Evolutionary conservation across 2,888 invertebrate genomes (phyloP).

Genomic region (Acrobasis repandana): DNA sequence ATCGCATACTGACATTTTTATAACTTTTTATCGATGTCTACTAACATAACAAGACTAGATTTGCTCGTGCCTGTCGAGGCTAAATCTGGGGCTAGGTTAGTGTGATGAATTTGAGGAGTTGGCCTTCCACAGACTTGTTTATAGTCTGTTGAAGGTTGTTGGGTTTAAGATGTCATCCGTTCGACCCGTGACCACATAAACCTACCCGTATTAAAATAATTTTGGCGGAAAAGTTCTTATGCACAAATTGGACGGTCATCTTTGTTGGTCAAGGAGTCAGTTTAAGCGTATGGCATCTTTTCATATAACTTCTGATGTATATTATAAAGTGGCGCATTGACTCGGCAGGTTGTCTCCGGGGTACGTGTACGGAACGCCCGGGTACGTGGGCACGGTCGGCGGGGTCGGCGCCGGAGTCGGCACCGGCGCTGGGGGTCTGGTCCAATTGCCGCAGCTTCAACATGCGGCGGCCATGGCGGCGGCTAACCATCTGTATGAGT

Average conservation of each 20-base stretch:
- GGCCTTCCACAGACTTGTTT: constrained; percentile 48
- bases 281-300: constrained; percentile 12
- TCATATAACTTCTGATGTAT: not conserved
- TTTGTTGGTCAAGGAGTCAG: too few relatives aligned
- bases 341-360: constrained; percentile 81
- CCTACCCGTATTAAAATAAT: not conserved
- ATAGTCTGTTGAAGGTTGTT: constrained; percentile 45
- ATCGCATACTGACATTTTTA: constrained; percentile 56
- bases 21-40: constrained; percentile 78
- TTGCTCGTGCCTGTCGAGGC: constrained; percentile 69
- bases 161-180: constrained; percentile 42
- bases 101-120: constrained; percentile 66
- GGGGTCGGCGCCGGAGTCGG: constrained; percentile 74
- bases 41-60: constrained; percentile 75
- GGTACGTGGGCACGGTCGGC: constrained; percentile 90
- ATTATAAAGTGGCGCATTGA: constrained; percentile 31
- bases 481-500: constrained; percentile 92
- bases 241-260: too few relatives aligned
- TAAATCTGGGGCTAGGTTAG: constrained; percentile 76
- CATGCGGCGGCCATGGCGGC: constrained; percentile 91
- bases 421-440: constrained; percentile 85
- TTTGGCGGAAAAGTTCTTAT: too few relatives aligned
- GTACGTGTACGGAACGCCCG: constrained; percentile 89
- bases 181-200: constrained; percentile 25
- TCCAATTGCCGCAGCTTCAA: constrained; percentile 87